A percentile compares a stretch with the other conserved stretches of the same genome.
These are phyloP conservation scores for Epizoanthus illoricatus DNA, from an alignment of 92 coral and sea anemone genomes.

Conservation along the genomic window DNA sequence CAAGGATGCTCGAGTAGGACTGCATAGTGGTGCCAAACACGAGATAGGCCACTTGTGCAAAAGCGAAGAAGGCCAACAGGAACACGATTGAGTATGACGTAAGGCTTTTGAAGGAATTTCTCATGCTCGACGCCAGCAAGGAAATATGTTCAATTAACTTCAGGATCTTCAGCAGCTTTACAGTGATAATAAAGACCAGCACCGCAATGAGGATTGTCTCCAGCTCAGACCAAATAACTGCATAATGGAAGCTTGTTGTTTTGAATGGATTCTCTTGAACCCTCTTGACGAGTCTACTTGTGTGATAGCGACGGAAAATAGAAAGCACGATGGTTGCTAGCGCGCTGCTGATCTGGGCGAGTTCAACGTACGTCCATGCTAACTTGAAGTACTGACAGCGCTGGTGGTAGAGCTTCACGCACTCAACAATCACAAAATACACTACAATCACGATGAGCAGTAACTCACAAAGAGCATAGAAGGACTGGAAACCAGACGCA, in stretches of 20 bases:
- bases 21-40: constrained; percentile 74
- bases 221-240: constrained; percentile 80
- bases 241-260: constrained; percentile 92
- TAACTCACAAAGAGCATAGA: constrained; percentile 82
- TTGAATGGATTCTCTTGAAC: constrained; percentile 80
- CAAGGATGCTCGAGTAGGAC: constrained; percentile 71
- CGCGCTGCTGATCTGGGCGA: constrained; percentile 73
- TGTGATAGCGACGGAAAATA: constrained; percentile 87
- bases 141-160: constrained; percentile 91
- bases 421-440: constrained; percentile 75
- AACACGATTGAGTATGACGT: constrained; percentile 83
- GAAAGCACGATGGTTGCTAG: constrained; percentile 78
- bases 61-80: constrained; percentile 80
- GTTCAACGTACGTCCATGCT: constrained; percentile 83
- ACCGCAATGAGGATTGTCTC: constrained; percentile 82
- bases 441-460: constrained; percentile 67
- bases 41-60: constrained; percentile 76
- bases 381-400: constrained; percentile 72
- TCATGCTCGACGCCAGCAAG: constrained; percentile 73
- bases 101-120: constrained; percentile 56
- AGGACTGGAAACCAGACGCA: constrained; percentile 66
- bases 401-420: constrained; percentile 71
- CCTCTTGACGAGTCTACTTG: constrained; percentile 67
- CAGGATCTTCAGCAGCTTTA: constrained; percentile 80
- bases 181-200: constrained; percentile 75